Evolutionary conservation across 2,888 invertebrate species (phyloP).

Genomic region (Cantharis rustica): DNA sequence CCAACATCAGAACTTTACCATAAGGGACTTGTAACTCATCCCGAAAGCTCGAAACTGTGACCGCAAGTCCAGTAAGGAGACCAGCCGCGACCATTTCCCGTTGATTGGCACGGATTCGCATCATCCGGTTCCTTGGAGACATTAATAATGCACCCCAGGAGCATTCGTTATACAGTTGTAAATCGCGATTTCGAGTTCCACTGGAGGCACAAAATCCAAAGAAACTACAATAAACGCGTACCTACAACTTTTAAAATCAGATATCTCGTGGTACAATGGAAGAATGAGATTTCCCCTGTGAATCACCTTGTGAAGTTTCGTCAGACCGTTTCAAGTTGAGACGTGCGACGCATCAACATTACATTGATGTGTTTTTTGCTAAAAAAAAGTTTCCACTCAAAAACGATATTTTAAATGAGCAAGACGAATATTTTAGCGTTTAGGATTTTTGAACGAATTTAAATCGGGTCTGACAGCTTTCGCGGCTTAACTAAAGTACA

Average conservation of each 20-base stretch:
- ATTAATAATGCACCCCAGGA: conserved; percentile 53
- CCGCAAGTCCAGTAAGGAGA: conserved; percentile 34
- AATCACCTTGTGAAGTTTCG: conserved; percentile 35
- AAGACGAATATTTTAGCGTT: conserved; percentile 26
- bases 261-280: conserved; percentile 34
- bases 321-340: conserved; percentile 27
- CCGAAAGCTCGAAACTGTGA: conserved; percentile 45
- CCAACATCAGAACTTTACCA: conserved; percentile 18
- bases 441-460: conserved; percentile 33
- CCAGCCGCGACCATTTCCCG: conserved; percentile 43
- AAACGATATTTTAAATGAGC: conserved; percentile 36
- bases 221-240: conserved; percentile 25
- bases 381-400: neutral
- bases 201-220: conserved; percentile 4
- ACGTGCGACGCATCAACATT: conserved; percentile 34
- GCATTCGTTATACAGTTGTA: conserved; percentile 50
- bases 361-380: conserved; percentile 25
- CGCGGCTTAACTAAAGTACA: neutral
- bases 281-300: conserved; percentile 38
- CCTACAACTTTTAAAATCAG: conserved; percentile 30
- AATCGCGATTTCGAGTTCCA: conserved; percentile 31
- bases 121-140: conserved; percentile 51
- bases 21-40: conserved; percentile 50
- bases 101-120: conserved; percentile 55
- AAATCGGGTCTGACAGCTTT: conserved; percentile 23